Conservation (phyloP, 2,113 vertebrate species). For the Mastomys coucha region DNA sequence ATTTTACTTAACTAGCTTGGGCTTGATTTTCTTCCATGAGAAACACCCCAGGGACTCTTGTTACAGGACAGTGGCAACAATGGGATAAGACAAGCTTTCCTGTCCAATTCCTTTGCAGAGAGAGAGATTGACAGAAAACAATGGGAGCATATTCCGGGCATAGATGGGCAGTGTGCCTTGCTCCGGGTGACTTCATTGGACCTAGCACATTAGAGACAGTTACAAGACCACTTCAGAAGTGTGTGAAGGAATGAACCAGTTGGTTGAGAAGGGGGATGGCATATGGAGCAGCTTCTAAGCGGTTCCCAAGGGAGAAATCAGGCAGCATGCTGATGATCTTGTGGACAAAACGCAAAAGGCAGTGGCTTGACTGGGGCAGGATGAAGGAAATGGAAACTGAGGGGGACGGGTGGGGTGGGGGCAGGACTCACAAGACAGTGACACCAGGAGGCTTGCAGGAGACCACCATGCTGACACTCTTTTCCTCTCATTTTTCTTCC, state of each 20-base stretch:
- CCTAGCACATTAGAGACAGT: constrained; percentile 13
- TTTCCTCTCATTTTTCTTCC: neutral
- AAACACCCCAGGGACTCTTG: neutral
- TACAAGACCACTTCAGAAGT: constrained; percentile 25
- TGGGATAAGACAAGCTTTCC: constrained; percentile 44
- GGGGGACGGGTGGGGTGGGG: neutral
- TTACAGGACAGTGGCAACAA: neutral
- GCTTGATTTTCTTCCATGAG: constrained; percentile 13
- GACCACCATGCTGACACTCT: neutral
- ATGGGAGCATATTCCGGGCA: constrained; percentile 10
- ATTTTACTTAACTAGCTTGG: neutral
- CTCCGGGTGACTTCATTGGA: neutral
- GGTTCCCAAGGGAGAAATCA: neutral
- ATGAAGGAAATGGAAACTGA: neutral
- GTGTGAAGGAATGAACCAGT: constrained; percentile 6
- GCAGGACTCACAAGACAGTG: neutral
- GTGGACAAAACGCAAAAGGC: neutral
- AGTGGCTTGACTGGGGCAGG: neutral
- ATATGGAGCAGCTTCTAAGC: neutral
- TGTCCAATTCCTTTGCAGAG: constrained; percentile 41
- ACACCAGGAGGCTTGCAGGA: neutral
- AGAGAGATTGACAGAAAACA: constrained; percentile 32
- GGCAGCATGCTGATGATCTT: neutral
- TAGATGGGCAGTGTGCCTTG: constrained; percentile 49
- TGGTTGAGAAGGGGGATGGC: constrained; percentile 20